A percentile compares a stretch with the other conserved stretches of the same genome.
Conservation (phyloP, 2,797 vertebrate genomes). For the Cyclopterus lumpus region DNA sequence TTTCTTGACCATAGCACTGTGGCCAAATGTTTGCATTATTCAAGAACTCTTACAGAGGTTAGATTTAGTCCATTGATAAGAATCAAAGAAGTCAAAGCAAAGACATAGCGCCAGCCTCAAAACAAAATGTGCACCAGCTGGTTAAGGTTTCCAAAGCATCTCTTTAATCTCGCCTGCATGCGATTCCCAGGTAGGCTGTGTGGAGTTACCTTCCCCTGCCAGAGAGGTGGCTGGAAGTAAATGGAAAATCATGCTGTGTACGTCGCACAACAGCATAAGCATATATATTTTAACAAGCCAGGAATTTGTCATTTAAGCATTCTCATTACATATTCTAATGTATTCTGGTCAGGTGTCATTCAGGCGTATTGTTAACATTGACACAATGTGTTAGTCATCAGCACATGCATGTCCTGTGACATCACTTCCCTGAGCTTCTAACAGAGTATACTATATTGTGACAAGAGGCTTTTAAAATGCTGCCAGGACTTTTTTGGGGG, state of each 20-base stretch:
- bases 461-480: slow-evolving; percentile 70
- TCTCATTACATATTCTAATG: slow-evolving; percentile 56
- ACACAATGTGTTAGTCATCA: slow-evolving; percentile 79
- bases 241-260: slow-evolving; percentile 20
- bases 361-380: slow-evolving; percentile 57
- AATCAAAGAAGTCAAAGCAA: slow-evolving; percentile 23
- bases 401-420: slow-evolving; percentile 74
- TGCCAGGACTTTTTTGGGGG: slow-evolving; percentile 56
- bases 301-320: slow-evolving; percentile 19
- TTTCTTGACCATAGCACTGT: slow-evolving; percentile 1
- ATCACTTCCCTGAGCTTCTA: slow-evolving; percentile 74
- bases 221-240: slow-evolving; percentile 40
- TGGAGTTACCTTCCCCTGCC: slow-evolving; percentile 25
- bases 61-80: slow-evolving; percentile 26
- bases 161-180: slow-evolving; percentile 50
- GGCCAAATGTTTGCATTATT: slow-evolving; percentile 29
- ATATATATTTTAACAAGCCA: slow-evolving; percentile 21
- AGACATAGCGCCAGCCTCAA: slow-evolving; percentile 25
- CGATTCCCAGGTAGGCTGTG: slow-evolving; percentile 20
- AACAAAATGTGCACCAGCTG: slow-evolving; percentile 47
- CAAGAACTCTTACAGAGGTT: slow-evolving; percentile 4
- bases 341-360: slow-evolving; percentile 65
- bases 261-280: slow-evolving; percentile 21
- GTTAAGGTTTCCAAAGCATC: slow-evolving; percentile 47
- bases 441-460: slow-evolving; percentile 71